Base-by-base conservation (phyloP, 1,140 invertebrate genomes). In the Aphidius ervi region DNA sequence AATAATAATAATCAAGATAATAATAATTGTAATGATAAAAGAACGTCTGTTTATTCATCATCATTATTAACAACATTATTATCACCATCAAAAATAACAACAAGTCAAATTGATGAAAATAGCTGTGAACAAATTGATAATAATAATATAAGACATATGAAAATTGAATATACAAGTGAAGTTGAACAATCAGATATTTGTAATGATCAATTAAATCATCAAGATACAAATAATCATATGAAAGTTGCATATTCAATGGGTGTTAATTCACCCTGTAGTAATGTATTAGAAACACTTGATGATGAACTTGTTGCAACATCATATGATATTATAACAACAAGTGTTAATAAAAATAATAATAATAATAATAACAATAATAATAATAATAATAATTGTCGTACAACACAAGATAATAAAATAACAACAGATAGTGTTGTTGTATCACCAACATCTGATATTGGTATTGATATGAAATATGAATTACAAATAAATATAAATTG, bases 391-490 rank as follows among this genome's bases (percentile, higher is more conserved):
- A 10, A n/a, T 42, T 55, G 56, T 61, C 37, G 49, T 8, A 46
- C 42, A 23, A 46, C 42, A 23, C 42, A 62, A 23, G 40, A 45
- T 20, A 52, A 48, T 8, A 68, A 68, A 40, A 55, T 59, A 42
- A 6, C 63, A 1, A 41, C 56, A 37, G 57, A 57, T 5, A 63
- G 65, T 7, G 37, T 69, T 20, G 39, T 52, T 20, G 39, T 52
- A 9, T 64, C 72, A 49, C 57, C 68, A 31, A 60, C 57, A 55
- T 67, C 69, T 4, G 67, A 71, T 31, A 66, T 72, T 5, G 63
- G 58, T 20, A 65, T 72, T 57, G 75, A 78, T 6, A 79, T 80
- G 78, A 80, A 80, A 69, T 80, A 77, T 70, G 77, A 78, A 47
- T 75, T 68, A 1, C 77, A 79, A 20, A 63, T 70, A 0, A 75